Base-by-base conservation (phyloP, 1,140 invertebrate genomes). In the Spodoptera frugiperda region DNA sequence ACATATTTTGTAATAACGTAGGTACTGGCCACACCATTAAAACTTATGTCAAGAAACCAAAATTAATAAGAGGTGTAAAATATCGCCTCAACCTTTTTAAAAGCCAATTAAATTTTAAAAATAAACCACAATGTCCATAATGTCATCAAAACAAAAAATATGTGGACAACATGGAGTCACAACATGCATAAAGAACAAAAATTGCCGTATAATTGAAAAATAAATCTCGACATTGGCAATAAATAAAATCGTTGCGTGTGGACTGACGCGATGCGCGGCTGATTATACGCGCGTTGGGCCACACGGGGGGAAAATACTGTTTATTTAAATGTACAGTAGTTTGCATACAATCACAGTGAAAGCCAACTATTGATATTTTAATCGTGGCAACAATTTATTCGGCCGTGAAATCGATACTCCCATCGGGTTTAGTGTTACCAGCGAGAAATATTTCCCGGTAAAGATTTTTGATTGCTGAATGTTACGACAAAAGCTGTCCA, bases 341-440 rank as follows among this genome's bases (percentile, higher is more conserved):
- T 93, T 88, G 91, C 88, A 90, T 91, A 90, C 90, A 93, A 93
- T 91, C 85, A 89, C 55, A 81, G 91, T 82, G 89, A 93, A 91
- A 91, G 90, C 80, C 68, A 71, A 70, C 80, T 82, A 89, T 85
- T 90, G 90, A 92, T 92, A 92, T 90, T 92, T 91, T 92, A 92
- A 92, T 92, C 88, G 84, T 84, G 78, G 81, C 54, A 78, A 81
- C 75, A 71, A 86, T 90, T 88, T 89, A 88, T 88, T 82, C 78
- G 77, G 54, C 81, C 82, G 82, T 86, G 86, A 86, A 90, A 91
- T 89, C 86, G 85, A 90, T 91, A 88, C 59, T 44, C 51, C 49
- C 17, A 17, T 19, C 61, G 51, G 51, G 67, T 70, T 55, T 72
- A 57, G 53, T 55, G 68, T 72, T 72, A 72, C 68, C 53, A 72